phyloP scores from a whole-genome alignment of 2,113 vertebrate genomes.

The Perccottus glenii region DNA sequence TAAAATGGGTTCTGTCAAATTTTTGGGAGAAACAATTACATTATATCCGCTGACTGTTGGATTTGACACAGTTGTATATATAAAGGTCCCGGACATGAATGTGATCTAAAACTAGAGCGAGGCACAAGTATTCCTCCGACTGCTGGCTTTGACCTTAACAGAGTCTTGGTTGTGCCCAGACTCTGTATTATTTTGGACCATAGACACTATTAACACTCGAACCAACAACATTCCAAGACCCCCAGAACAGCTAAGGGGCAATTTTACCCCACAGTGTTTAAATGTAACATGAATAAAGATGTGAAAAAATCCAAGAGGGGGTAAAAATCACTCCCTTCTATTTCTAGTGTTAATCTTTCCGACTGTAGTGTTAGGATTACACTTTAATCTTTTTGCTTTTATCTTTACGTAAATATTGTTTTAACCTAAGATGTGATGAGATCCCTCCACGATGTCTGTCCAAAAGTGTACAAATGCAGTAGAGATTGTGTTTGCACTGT shows the following conservation, averaged over 20 bases:
- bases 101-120: slow-evolving; percentile 48
- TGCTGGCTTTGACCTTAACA: slow-evolving; percentile 34
- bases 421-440: slow-evolving; percentile 53
- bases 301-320: too few relatives aligned
- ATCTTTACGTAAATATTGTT: slow-evolving; percentile 11
- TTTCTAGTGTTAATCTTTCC: slow-evolving; percentile 1
- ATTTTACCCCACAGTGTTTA: neutral
- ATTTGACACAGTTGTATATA: slow-evolving; percentile 48
- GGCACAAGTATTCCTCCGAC: slow-evolving; percentile 35
- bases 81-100: slow-evolving; percentile 46
- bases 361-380: slow-evolving; percentile 29
- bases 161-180: slow-evolving; percentile 8
- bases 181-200: slow-evolving; percentile 3
- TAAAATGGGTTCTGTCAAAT: slow-evolving; percentile 6
- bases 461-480: slow-evolving; percentile 56
- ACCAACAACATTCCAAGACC: slow-evolving; percentile 6
- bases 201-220: slow-evolving; percentile 12
- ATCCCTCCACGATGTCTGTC: slow-evolving; percentile 54
- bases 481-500: slow-evolving; percentile 66
- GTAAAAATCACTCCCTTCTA: too few relatives aligned
- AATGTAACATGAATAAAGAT: neutral
- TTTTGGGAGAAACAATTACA: slow-evolving; percentile 3
- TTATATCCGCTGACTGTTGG: slow-evolving; percentile 19
- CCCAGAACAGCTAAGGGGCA: neutral
- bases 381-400: slow-evolving; percentile 25